Base-by-base conservation (phyloP, 2,888 invertebrate species). In the Phortica magna region DNA sequence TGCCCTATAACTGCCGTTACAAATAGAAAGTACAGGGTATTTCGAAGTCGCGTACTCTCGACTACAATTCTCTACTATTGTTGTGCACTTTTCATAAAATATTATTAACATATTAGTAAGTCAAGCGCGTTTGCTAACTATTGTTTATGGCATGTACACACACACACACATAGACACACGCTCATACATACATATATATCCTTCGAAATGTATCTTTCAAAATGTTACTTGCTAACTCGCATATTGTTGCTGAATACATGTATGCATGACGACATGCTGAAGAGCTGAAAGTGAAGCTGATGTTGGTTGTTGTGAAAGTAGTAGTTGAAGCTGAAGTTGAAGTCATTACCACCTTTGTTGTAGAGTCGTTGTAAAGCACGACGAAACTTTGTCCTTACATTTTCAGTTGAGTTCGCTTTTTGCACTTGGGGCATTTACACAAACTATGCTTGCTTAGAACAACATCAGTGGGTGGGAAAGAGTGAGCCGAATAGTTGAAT, bases 21-120 rank as follows among this genome's bases (percentile, higher is more conserved):
- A n/a, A n/a, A n/a, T n/a, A n/a, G n/a, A n/a, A n/a, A n/a, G n/a
- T n/a, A n/a, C n/a, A n/a, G n/a, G n/a, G n/a, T n/a, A n/a, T n/a
- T n/a, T n/a, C n/a, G n/a, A n/a, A n/a, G n/a, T n/a, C n/a, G n/a
- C n/a, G n/a, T n/a, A n/a, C n/a, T n/a, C n/a, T n/a, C n/a, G n/a
- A n/a, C n/a, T n/a, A n/a, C n/a, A n/a, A n/a, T 31, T 31, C 5
- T 4, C 2, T 31, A 31, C 31, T 61, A 57, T 57, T 53, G 61
- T 4, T 61, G 77, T 76, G 74, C 78, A 75, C 83, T 83, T 87
- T 79, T 76, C 77, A 80, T 79, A 78, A 83, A 82, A 83, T 84
- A 82, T 85, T 84, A 88, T 87, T 88, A 85, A 82, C 82, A 85
- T 82, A 85, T 85, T 85, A 85, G 88, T 83, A 85, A 74, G 61